phyloP scores from a whole-genome alignment of 2,888 invertebrate species.

The Plebejus melissa region DNA sequence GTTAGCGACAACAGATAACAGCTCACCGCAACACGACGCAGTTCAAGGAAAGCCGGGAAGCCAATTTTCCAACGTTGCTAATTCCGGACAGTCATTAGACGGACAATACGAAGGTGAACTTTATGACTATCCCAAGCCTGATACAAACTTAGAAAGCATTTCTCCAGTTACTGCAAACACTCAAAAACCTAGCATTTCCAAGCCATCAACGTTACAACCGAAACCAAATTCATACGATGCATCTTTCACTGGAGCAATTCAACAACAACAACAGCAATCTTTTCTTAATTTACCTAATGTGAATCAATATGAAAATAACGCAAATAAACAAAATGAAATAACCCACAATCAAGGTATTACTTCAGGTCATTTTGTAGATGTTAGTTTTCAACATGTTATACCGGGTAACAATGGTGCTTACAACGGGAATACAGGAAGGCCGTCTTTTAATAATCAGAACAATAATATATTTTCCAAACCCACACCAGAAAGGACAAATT shows the following conservation, averaged over 20 bases:
- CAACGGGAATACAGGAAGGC: not conserved
- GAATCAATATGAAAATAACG: constrained; percentile 4
- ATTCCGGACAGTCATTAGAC: not conserved
- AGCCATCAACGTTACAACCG: not conserved
- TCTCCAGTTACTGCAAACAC: not conserved
- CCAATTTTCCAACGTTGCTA: not conserved
- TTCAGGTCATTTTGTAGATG: not conserved
- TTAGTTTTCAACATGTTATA: not conserved
- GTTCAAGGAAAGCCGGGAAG: not conserved
- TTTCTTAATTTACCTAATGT: not conserved
- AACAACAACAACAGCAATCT: constrained; percentile 18
- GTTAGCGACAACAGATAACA: not conserved
- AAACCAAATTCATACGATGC: constrained; percentile 33
- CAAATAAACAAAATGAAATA: not conserved
- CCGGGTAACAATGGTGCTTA: not conserved
- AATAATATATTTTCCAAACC: not conserved
- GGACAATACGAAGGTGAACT: not conserved
- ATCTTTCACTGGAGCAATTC: constrained; percentile 16
- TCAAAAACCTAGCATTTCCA: not conserved
- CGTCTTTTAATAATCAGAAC: not conserved
- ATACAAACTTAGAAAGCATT: not conserved
- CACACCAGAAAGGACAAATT: not conserved
- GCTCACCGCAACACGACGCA: not conserved
- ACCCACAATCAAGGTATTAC: not conserved
- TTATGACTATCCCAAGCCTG: not conserved